Evolutionary conservation across 2,888 invertebrate species (phyloP).

Genomic region (Ophion costatus): DNA sequence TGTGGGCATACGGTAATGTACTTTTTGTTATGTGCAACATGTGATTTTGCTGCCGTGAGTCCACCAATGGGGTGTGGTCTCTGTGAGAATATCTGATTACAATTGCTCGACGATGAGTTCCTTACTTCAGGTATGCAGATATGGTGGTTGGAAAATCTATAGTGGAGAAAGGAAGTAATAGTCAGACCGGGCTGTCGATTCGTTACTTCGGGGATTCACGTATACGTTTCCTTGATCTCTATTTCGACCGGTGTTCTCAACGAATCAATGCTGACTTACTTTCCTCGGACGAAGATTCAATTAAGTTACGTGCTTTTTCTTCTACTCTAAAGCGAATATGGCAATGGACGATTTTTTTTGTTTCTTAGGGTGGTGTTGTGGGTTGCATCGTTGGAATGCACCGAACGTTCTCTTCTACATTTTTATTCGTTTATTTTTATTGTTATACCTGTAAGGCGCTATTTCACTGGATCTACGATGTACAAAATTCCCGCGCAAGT

Average conservation of each 20-base stretch:
- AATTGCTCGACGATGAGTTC: constrained; percentile 58
- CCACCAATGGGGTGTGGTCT: constrained; percentile 53
- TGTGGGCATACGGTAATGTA: constrained; percentile 59
- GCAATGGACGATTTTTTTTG: too few relatives aligned
- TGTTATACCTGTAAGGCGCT: not conserved
- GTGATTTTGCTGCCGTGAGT: constrained; percentile 30
- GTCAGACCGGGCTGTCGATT: not conserved
- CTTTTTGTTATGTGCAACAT: constrained; percentile 24
- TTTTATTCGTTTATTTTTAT: not conserved
- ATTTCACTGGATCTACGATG: not conserved
- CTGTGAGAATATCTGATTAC: constrained; percentile 62
- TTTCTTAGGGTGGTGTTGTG: not conserved
- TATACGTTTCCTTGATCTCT: constrained; percentile 13
- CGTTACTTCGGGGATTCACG: not conserved
- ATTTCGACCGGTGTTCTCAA: constrained; percentile 15
- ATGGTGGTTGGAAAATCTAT: constrained; percentile 45
- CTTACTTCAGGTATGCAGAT: constrained; percentile 52
- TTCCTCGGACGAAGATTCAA: not conserved
- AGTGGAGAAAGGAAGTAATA: constrained; percentile 41
- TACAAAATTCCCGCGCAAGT: not conserved
- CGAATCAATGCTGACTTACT: not conserved
- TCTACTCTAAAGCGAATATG: too few relatives aligned
- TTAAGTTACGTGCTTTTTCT: not conserved
- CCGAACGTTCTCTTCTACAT: not conserved
- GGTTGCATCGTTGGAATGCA: not conserved